Evolutionary conservation across 1,140 invertebrate species (phyloP), one percentile per base, ranked within the genome.

Genomic region (roundworm (Caenorhabditis elegans)): DNA sequence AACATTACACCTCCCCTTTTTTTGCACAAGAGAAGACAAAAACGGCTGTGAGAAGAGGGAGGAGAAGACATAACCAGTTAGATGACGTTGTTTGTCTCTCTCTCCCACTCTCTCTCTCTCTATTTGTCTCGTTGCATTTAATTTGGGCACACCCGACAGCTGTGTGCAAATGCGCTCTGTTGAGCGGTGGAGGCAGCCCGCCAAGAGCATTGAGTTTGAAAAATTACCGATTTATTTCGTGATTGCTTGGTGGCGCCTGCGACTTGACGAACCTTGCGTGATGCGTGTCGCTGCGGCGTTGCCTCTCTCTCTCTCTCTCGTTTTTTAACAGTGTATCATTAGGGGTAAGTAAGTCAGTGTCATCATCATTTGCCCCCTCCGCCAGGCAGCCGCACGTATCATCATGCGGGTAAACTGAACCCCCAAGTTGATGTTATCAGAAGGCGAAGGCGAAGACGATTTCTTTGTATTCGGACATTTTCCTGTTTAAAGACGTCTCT

Each of bases 31-130:
- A 65, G 24, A 65, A 65, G 51, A 36, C 55, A 34, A 36, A 65
- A 65, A 65, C 15, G 55, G 11, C 55, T 34, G 15, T 5, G 15
- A 65, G 17, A 65, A 65, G 55, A 65, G n/a, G n/a, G n/a, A n/a
- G n/a, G n/a, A n/a, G n/a, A n/a, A n/a, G 55, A 65, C 55, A 65
- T 65, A 65, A 65, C 55, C 55, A 65, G 55, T 65, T 65, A 36
- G 55, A 65, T 65, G 55, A 65, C 55, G 55, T 65, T 65, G 55
- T 65, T 65, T 65, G 17, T 36, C 28, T 43, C 17, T 65, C 31
- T 34, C 11, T 34, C 28, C 17, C 34, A 26, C 22, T 8, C 34
- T 36, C 13, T n/a, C 55, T 26, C 24, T 53, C 24, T 22, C 22
- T 11, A 19, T 11, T 53, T n/a, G 51, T 26, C 51, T n/a, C n/a